phyloP scores from a whole-genome alignment of 1,140 invertebrate genomes.

The Lasioglossum albipes region DNA sequence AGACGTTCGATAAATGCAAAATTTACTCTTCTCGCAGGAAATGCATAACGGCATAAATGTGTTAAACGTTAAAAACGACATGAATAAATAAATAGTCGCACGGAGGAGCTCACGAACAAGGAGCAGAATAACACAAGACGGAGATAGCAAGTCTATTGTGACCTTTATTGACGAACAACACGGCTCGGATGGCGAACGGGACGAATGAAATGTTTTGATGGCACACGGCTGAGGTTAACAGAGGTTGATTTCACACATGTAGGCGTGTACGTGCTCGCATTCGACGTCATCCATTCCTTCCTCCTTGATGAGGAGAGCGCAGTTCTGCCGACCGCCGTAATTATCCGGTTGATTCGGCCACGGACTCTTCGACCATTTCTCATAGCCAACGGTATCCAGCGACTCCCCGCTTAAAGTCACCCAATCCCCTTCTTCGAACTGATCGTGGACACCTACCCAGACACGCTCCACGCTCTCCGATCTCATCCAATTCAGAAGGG shows the following conservation, averaged over 20 bases:
- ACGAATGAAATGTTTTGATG: too few species aligned
- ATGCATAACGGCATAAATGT: too few species aligned
- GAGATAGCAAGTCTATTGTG: too few species aligned
- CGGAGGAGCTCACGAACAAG: too few species aligned
- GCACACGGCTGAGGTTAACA: neutral
- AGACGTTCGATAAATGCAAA: too few species aligned
- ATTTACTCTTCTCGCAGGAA: too few species aligned
- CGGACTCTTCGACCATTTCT: slow-evolving; percentile 16
- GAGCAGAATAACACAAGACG: too few species aligned
- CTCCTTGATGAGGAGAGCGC: slow-evolving; percentile 3
- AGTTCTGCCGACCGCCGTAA: slow-evolving; percentile 12
- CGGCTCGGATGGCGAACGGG: too few species aligned
- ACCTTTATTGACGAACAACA: too few species aligned
- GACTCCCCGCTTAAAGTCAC: slow-evolving; percentile 25
- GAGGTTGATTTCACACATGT: slow-evolving; percentile 31
- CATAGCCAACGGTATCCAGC: slow-evolving; percentile 30
- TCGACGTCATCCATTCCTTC: slow-evolving; percentile 25
- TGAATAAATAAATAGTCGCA: too few species aligned
- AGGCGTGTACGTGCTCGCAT: neutral
- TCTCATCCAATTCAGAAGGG: neutral
- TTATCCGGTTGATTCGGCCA: slow-evolving; percentile 26
- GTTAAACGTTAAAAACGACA: too few species aligned
- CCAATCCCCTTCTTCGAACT: slow-evolving; percentile 49
- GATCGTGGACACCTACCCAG: slow-evolving; percentile 52
- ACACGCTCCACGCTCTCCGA: neutral